Evolutionary conservation across 2,888 invertebrate genomes (phyloP).

Genomic region (Apamea epomidion): DNA sequence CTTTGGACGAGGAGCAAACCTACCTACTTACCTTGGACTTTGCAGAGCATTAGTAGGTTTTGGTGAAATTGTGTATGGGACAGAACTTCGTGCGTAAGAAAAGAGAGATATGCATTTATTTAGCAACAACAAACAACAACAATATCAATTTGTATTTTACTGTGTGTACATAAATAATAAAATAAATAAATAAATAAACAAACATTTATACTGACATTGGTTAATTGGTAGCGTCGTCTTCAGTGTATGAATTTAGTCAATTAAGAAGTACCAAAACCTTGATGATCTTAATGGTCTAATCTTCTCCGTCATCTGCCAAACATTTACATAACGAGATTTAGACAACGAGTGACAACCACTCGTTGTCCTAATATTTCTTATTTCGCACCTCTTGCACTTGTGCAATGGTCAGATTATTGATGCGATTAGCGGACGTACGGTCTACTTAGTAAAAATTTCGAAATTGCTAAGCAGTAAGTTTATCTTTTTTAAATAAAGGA

Average conservation of each 20-base stretch:
- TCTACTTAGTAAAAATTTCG: background rate
- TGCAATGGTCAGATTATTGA: background rate
- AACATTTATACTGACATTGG: background rate
- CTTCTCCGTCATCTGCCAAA: background rate
- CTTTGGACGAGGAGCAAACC: constrained; percentile 25
- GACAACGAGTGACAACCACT: too few species aligned
- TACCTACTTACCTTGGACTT: constrained; percentile 11
- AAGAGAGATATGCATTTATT: background rate
- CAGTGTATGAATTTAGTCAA: background rate
- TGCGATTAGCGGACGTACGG: background rate
- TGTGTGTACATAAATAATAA: too few species aligned
- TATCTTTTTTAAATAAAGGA: background rate
- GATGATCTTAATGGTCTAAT: background rate
- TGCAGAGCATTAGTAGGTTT: background rate
- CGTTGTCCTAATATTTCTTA: background rate
- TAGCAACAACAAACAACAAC: too few species aligned
- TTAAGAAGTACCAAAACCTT: background rate
- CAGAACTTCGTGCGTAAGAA: background rate
- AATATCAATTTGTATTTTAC: too few species aligned
- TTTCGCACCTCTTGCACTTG: background rate
- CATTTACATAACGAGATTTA: background rate
- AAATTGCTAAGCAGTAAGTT: background rate
- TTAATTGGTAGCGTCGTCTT: background rate
- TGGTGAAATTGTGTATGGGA: background rate
- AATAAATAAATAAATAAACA: too few species aligned